A percentile compares a stretch with the other conserved stretches of the same genome.
These are phyloP conservation scores for Myioborus melanocephalus DNA, from an alignment of 2,797 vertebrate species.

Conservation along the genomic window DNA sequence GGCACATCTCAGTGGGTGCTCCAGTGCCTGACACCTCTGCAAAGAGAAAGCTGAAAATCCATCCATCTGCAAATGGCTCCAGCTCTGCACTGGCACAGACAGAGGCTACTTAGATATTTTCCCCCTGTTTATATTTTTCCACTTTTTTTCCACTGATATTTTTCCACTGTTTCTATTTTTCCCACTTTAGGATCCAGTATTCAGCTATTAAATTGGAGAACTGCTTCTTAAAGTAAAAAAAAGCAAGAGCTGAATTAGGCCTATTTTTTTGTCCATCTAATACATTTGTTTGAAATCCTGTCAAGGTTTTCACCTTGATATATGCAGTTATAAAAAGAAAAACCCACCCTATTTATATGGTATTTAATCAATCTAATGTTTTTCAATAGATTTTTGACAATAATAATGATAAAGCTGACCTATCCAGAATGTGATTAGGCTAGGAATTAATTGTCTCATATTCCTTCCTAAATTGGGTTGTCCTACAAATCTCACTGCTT, in stretches of 20 bases:
- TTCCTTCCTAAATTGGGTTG: neutral
- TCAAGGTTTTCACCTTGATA: neutral
- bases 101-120: neutral
- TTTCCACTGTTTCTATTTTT: neutral
- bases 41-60: neutral
- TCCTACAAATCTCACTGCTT: neutral
- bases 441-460: neutral
- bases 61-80: neutral
- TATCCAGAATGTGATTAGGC: neutral
- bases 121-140: neutral
- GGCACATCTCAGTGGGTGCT: accelerated
- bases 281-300: neutral
- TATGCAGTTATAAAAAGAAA: neutral
- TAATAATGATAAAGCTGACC: neutral
- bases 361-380: neutral
- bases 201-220: neutral
- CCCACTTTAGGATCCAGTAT: neutral
- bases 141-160: neutral
- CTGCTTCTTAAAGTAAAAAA: neutral
- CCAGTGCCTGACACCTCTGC: neutral
- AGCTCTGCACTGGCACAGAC: neutral
- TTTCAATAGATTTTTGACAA: neutral
- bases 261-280: neutral
- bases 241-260: neutral
- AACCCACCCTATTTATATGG: neutral